Base-by-base conservation (phyloP, 2,113 vertebrate species). In the Potamarius usumacintae region DNA sequence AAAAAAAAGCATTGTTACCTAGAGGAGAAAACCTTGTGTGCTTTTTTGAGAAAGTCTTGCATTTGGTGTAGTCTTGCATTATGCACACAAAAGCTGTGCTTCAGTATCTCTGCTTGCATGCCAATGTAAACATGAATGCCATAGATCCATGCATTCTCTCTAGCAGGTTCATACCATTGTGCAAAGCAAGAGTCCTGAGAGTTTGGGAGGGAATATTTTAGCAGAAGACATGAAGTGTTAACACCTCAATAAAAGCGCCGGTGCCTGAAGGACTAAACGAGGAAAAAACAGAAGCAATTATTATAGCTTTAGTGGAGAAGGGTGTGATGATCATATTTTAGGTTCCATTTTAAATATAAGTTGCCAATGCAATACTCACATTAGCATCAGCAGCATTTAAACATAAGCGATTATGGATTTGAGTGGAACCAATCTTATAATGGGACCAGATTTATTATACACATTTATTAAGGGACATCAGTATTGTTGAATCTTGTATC, bases 41-140 rank as follows among this genome's bases (percentile, higher is more conserved):
- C 76, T 90, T 88, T 69, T 88, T 90, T 87, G 77, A 81, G 81
- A 85, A 90, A 67, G 82, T 71, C 85, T 83, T 87, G 82, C 83
- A 69, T 80, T 42, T 84, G 77, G 82, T 88, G 57, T 77, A 78
- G 83, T 88, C 88, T 67, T 77, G 87, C 89, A 87, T 84, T 65
- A 88, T 79, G 72, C 83, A 87, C 82, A 88, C 69, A 90, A 85
- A 87, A 80, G 76, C 87, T 84, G 62, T 60, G 85, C 58, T 88
- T 84, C 52, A 52, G 78, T 77, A 82, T 76, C 82, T 82, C 58
- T 79, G 14, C 67, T 42, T 65, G 82, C 79, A 88, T 88, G 65
- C 84, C 69, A 60, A 53, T 55, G 48, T 52, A 88, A 85, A 79
- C 84, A 85, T 79, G 57, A 74, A 62, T 58, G 53, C 65, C 57